Base-by-base conservation (phyloP, 1,140 invertebrate genomes). In the Magallana gigas region DNA sequence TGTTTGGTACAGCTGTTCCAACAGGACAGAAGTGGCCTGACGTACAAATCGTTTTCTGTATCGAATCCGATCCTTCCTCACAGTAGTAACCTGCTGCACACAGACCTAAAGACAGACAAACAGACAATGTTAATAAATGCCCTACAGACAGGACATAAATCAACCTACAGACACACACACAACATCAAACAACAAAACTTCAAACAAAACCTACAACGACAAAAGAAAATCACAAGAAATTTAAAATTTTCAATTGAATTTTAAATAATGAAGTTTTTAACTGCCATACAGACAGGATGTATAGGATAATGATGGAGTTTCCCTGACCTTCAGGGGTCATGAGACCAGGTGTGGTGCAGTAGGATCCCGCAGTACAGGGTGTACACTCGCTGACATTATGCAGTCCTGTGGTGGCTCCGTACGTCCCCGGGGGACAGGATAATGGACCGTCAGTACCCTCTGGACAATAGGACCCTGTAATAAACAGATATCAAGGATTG, bases 381-480 rank as follows among this genome's bases (percentile, higher is more conserved):
- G 93, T 93, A 89, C 93, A 94, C 48, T 93, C 90, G 6, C 91
- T 90, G 14, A 90, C 88, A 85, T 93, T 92, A 5, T 68, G 87
- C 23, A 94, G 87, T 14, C 91, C 91, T 16, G 88, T 86, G 0
- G 90, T 88, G 3, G 90, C 90, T 57, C 94, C 92, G 87, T 91
- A 94, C 9, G 92, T 93, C 18, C 93, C 93, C 12, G 92, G 88
- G 9, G 92, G 91, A 83, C 94, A 94, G 8, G 90, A 88, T 9
- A 88, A 82, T 14, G 93, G 92, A 62, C 91, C 88, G 16, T 87
- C 89, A 11, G 93, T 93, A 3, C 93, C 92, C 81, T 92, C 89
- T n/a, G 90, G 87, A 90, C 94, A 94, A 87, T 92, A 94, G 11
- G 89, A 93, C 1, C 93, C 93, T 92, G 83, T 68, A 90, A 83